phyloP scores from a whole-genome alignment of 2,888 invertebrate genomes.

The Thymelicus acteon region DNA sequence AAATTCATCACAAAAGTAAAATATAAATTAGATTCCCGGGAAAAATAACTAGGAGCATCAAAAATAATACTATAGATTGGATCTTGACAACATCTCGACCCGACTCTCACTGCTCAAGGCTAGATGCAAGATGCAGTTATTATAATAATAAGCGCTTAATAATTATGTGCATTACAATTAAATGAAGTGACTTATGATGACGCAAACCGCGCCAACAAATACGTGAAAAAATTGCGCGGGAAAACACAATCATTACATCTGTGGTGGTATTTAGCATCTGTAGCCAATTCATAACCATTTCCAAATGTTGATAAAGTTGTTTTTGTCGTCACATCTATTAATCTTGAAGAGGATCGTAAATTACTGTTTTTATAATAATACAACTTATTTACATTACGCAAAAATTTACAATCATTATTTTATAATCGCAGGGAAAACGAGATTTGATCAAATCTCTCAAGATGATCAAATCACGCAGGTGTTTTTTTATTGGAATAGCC shows the following conservation, averaged over 20 bases:
- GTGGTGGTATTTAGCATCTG: not conserved
- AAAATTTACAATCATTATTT: no score
- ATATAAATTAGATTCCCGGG: no score
- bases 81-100: conserved; percentile 19
- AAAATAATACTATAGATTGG: not conserved
- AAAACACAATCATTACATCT: conserved; percentile 4
- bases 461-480: no score
- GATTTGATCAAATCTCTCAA: no score
- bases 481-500: no score
- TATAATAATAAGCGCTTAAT: not conserved
- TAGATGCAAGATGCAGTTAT: conserved; percentile 3
- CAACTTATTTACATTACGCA: no score
- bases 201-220: not conserved
- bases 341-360: not conserved
- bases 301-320: not conserved
- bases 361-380: not conserved
- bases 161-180: conserved; percentile 6
- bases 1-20: no score
- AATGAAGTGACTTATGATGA: conserved; percentile 7
- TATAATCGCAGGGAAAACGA: no score
- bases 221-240: not conserved
- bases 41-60: no score
- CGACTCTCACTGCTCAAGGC: conserved; percentile 25
- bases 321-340: not conserved
- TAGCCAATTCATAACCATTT: not conserved